Evolutionary conservation across 2,888 invertebrate genomes (phyloP).

Genomic region (Eristalis arbustorum): DNA sequence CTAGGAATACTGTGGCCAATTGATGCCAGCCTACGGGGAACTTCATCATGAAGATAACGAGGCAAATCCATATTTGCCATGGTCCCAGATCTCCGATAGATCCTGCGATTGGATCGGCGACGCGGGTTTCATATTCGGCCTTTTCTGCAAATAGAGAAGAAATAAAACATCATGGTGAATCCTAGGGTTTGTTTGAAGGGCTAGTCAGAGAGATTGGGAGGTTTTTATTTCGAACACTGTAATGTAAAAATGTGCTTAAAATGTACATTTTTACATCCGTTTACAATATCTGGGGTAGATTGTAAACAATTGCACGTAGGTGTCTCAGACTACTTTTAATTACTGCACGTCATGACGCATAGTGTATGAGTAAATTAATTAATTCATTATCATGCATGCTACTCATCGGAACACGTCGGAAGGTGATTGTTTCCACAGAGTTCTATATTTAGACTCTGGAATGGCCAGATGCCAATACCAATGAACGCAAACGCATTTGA

Average conservation of each 20-base stretch:
- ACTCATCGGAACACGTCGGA: background rate
- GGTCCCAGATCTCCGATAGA: constrained; percentile 87
- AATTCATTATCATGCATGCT: background rate
- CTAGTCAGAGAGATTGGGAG: too few species aligned
- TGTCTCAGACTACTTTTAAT: background rate
- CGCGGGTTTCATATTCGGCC: constrained; percentile 60
- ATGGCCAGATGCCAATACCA: background rate
- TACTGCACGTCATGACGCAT: background rate
- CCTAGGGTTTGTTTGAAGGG: too few species aligned
- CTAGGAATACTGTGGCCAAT: constrained; percentile 88
- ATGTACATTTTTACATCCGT: too few species aligned
- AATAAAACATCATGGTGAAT: background rate
- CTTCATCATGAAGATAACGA: constrained; percentile 86
- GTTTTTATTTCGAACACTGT: background rate
- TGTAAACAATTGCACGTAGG: background rate
- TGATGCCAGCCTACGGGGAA: constrained; percentile 92
- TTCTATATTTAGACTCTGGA: background rate
- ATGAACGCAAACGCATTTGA: background rate
- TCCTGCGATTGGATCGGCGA: constrained; percentile 85
- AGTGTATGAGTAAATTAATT: background rate
- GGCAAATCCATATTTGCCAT: constrained; percentile 88
- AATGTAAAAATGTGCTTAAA: too few species aligned
- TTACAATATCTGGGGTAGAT: background rate
- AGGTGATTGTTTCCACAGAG: background rate
- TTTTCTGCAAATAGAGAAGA: constrained; percentile 51